Base-by-base conservation (phyloP, 2,797 vertebrate species). In the Pelobates cultripes region DNA sequence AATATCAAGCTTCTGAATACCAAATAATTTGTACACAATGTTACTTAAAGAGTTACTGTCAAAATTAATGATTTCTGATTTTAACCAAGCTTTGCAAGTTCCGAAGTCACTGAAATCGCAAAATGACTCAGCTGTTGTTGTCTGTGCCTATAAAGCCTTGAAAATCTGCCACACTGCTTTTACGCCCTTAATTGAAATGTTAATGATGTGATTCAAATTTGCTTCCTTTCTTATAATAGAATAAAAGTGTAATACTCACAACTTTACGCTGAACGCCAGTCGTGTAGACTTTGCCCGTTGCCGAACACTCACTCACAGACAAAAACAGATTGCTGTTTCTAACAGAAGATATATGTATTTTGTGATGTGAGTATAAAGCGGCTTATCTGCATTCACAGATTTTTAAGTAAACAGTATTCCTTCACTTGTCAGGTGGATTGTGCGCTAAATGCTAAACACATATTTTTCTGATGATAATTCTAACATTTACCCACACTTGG, bases 361-460 rank as follows among this genome's bases (percentile, higher is more conserved):
- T 87, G 75, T 88, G 85, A 86, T 88, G 87, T 85, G 78, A 86
- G 51, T 84, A 87, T 88, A 86, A 44, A 85, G 86, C 89, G 60
- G 75, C 80, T 82, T 82, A 82, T 82, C 80, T 82, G 53, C 43
- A 13, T 70, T 67, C 85, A 86, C 87, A 87, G 55, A 87, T 77
- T 17, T 75, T 87, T 85, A 87, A 89, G 17, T 85, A 86, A 91
- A 88, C 28, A 0, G 82, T 42, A 69, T 42, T 82, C 89, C 80
- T 84, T 86, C 63, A 80, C 78, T 89, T 88, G 84, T 86, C 87
- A 88, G 57, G 75, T 5, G 57, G 77, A 85, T 69, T 86, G 80
- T 74, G 86, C 86, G 4, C 1, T 85, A 89, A 87, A 82, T 80
- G 85, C 83, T 40, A 77, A 87, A 76, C 72, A 88, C 83, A 83